Evolutionary conservation across 2,113 vertebrate species (phyloP).

Genomic region (Diadophis punctatus): DNA sequence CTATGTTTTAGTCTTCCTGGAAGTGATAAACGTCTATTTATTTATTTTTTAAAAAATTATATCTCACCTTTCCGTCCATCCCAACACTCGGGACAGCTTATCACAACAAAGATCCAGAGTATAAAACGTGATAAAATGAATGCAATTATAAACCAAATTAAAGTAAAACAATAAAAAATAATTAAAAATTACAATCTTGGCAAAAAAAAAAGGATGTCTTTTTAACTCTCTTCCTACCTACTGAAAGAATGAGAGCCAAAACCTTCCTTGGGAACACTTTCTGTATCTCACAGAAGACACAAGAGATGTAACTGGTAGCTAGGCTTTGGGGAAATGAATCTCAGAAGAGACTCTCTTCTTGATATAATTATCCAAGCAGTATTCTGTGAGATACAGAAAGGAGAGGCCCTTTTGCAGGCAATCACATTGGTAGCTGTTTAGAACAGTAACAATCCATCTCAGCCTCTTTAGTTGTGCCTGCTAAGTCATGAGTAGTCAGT

Average conservation of each 20-base stretch:
- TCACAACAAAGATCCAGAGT: background rate
- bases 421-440: background rate
- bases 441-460: background rate
- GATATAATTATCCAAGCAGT: background rate
- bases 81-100: background rate
- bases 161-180: background rate
- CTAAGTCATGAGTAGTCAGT: background rate
- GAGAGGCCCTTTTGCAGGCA: background rate
- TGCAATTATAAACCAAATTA: background rate
- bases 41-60: background rate
- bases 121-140: background rate
- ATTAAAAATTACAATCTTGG: background rate
- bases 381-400: background rate
- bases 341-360: background rate
- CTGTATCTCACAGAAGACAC: background rate
- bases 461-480: background rate
- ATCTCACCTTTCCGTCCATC: background rate
- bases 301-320: background rate
- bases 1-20: slow-evolving; percentile 16
- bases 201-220: background rate
- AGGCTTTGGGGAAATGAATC: background rate
- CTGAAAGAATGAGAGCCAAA: background rate
- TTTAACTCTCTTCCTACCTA: background rate
- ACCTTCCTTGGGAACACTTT: background rate
- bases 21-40: slow-evolving; percentile 41